These are phyloP conservation scores for Epistrophe eligans DNA, from an alignment of 2,888 invertebrate species.

Conservation along the genomic window DNA sequence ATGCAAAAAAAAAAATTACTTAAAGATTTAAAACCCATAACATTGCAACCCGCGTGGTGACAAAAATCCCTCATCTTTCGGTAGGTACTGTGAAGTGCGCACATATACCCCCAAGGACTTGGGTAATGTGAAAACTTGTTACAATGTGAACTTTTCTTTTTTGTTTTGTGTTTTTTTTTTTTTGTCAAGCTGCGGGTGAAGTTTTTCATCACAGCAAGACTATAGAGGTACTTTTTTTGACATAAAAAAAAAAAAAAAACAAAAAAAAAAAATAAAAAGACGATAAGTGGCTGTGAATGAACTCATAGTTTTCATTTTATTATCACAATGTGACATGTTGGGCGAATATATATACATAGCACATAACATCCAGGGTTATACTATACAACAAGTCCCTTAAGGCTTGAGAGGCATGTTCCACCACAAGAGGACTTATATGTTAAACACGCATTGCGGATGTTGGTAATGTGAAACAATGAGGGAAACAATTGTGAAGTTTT, in stretches of 20 bases:
- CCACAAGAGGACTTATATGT: neutral
- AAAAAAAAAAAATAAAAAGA: slow-evolving; percentile 6
- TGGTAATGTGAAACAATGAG: slow-evolving; percentile 32
- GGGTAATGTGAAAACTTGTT: slow-evolving; percentile 38
- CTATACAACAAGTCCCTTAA: slow-evolving; percentile 21
- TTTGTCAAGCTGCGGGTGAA: slow-evolving; percentile 22
- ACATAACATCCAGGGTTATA: neutral
- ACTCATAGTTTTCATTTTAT: slow-evolving; percentile 46
- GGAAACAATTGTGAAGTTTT: slow-evolving; percentile 36
- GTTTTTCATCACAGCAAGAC: slow-evolving; percentile 26
- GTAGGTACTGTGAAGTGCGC: slow-evolving; percentile 8
- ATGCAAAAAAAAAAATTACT: neutral
- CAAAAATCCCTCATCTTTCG: slow-evolving; percentile 23
- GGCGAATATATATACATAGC: slow-evolving; percentile 1
- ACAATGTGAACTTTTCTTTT: slow-evolving; percentile 31
- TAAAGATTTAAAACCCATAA: neutral
- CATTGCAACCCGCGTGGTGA: slow-evolving; percentile 2
- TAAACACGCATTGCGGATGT: slow-evolving; percentile 41
- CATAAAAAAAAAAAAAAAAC: too few relatives aligned
- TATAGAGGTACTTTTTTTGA: neutral
- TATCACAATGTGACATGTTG: slow-evolving; percentile 42
- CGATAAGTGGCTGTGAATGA: slow-evolving; percentile 46
- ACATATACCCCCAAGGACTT: slow-evolving; percentile 37
- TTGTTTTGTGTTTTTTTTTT: neutral
- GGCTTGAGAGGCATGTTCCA: slow-evolving; percentile 3